Conservation (phyloP, 2,113 vertebrate genomes). For the Corvus cornix region DNA sequence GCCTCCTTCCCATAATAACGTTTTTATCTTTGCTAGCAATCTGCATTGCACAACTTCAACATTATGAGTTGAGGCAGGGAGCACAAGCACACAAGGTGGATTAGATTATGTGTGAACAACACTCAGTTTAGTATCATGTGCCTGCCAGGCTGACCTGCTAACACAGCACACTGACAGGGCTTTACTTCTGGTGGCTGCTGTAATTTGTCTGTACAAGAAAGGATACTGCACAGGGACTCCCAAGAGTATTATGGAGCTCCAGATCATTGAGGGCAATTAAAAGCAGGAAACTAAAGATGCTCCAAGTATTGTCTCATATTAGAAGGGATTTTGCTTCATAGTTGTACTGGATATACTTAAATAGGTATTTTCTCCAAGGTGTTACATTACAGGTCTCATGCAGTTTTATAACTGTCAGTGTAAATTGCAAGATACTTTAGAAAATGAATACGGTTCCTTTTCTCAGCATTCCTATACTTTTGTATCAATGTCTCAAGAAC, state of each 20-base stretch:
- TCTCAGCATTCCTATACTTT: not conserved
- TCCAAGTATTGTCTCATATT: not conserved
- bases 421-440: not conserved
- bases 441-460: not conserved
- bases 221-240: not conserved
- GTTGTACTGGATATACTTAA: not conserved
- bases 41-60: not conserved
- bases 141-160: not conserved
- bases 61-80: not conserved
- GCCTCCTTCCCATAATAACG: not conserved
- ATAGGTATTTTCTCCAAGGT: not conserved
- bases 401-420: not conserved
- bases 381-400: not conserved
- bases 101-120: not conserved
- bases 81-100: not conserved
- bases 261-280: not conserved
- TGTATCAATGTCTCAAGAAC: not conserved
- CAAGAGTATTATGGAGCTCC: not conserved
- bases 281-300: not conserved
- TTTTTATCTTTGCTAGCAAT: not conserved
- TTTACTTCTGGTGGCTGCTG: not conserved
- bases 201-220: not conserved
- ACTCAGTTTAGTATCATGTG: not conserved
- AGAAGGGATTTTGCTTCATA: not conserved
- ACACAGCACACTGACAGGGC: not conserved